phyloP scores from a whole-genome alignment of 2,888 invertebrate genomes.

The Nomada ferruginata region DNA sequence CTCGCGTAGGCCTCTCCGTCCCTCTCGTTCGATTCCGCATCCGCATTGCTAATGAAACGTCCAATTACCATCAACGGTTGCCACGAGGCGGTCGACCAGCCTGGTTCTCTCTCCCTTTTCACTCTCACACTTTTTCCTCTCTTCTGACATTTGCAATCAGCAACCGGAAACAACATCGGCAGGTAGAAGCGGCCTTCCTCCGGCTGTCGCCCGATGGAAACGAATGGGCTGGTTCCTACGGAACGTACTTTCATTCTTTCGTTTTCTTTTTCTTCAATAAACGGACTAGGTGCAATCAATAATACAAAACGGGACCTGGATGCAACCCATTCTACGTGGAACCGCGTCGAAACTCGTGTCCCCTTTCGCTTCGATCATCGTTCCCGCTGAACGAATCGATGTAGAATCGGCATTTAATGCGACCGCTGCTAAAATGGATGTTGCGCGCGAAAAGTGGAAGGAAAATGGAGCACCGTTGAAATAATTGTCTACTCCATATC shows the following conservation, averaged over 20 bases:
- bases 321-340: constrained; percentile 6
- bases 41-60: constrained; percentile 72
- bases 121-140: constrained; percentile 42
- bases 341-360: neutral
- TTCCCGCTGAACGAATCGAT: neutral
- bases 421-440: neutral
- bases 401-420: neutral
- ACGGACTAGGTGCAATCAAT: constrained; percentile 5
- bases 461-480: neutral
- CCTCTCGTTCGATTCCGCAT: constrained; percentile 64
- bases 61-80: constrained; percentile 71
- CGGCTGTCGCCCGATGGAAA: constrained; percentile 42
- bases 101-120: constrained; percentile 22
- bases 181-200: constrained; percentile 35
- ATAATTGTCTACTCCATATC: constrained; percentile 28
- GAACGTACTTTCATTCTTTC: neutral
- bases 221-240: constrained; percentile 20
- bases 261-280: neutral
- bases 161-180: constrained; percentile 71
- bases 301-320: constrained; percentile 1
- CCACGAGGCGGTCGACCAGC: constrained; percentile 38
- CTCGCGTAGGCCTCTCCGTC: constrained; percentile 25
- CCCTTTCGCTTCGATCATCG: constrained; percentile 36
- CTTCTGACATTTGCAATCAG: constrained; percentile 68
- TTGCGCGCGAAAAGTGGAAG: too few species aligned